These are phyloP conservation scores for Sinosuthora webbiana DNA, from an alignment of 2,113 vertebrate species.

Conservation along the genomic window DNA sequence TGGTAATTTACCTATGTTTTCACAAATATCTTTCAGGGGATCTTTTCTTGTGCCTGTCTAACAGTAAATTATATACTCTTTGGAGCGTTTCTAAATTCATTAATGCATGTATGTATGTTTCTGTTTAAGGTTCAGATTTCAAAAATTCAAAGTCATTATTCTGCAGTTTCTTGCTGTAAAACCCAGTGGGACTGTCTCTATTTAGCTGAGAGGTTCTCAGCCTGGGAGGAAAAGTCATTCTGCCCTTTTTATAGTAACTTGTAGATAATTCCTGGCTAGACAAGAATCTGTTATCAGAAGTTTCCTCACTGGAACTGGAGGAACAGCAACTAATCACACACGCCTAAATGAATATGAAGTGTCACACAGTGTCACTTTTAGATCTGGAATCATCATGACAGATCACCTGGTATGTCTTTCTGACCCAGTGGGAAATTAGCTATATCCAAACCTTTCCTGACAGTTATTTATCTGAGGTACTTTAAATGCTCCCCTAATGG, in stretches of 20 bases:
- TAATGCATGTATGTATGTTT: not conserved
- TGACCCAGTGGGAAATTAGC: slow-evolving; percentile 18
- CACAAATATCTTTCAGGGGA: not conserved
- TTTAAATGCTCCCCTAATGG: not conserved
- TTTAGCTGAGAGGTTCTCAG: not conserved
- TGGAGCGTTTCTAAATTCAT: not conserved
- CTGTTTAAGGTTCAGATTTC: not conserved
- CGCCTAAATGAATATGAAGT: not conserved
- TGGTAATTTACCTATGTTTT: not conserved
- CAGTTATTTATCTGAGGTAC: slow-evolving; percentile 4
- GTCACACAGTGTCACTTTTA: not conserved
- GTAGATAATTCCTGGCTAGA: not conserved
- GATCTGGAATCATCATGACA: slow-evolving; percentile 16
- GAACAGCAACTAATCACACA: not conserved
- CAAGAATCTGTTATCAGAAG: not conserved
- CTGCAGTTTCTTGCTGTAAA: not conserved
- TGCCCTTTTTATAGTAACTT: not conserved
- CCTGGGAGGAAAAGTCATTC: not conserved
- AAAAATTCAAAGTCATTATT: not conserved
- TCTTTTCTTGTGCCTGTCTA: not conserved
- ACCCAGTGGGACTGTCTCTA: not conserved
- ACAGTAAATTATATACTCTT: not conserved
- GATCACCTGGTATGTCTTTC: slow-evolving; percentile 22
- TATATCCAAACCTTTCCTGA: slow-evolving; percentile 5
- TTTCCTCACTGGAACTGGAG: not conserved